Evolutionary conservation across 1,140 invertebrate species (phyloP).

Genomic region (Drosophila fuyamai): DNA sequence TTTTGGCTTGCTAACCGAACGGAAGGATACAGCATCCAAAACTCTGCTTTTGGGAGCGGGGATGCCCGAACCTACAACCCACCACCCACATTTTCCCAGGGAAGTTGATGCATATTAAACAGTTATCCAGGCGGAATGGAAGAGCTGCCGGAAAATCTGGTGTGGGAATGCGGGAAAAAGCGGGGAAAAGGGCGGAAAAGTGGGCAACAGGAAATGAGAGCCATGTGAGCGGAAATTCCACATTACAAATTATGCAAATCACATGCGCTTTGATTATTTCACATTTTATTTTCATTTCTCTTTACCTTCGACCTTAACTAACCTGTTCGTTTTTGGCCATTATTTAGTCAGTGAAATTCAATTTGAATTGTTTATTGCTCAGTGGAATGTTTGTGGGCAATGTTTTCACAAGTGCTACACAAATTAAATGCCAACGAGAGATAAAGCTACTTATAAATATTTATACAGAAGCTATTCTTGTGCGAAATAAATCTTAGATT

Average conservation of each 20-base stretch:
- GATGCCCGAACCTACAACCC: neutral
- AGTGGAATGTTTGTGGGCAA: neutral
- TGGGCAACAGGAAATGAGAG: conserved; percentile 66
- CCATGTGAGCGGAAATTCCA: conserved; percentile 76
- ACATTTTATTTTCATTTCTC: conserved; percentile 63
- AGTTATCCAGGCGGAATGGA: conserved; percentile 67
- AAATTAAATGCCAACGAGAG: neutral
- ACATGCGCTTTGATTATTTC: conserved; percentile 75
- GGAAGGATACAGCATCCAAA: conserved; percentile 59
- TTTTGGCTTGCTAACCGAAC: conserved; percentile 49
- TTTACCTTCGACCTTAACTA: conserved; percentile 26
- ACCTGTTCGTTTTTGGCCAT: conserved; percentile 24
- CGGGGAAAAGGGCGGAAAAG: conserved; percentile 3
- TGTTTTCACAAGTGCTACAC: neutral
- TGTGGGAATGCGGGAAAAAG: conserved; percentile 1
- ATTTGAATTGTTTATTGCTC: conserved; percentile 41
- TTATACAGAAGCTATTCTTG: neutral
- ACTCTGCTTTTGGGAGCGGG: conserved; percentile 21
- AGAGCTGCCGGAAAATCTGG: conserved; percentile 18
- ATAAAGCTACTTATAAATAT: neutral
- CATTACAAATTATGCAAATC: conserved; percentile 78
- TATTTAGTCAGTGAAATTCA: conserved; percentile 37
- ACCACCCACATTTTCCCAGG: conserved; percentile 31
- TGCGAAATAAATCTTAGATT: too few species aligned
- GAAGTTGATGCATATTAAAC: conserved; percentile 76